A percentile compares a stretch with the other conserved stretches of the same genome.
phyloP scores from a whole-genome alignment of 2,888 invertebrate species.

The Drosophila anceps region DNA sequence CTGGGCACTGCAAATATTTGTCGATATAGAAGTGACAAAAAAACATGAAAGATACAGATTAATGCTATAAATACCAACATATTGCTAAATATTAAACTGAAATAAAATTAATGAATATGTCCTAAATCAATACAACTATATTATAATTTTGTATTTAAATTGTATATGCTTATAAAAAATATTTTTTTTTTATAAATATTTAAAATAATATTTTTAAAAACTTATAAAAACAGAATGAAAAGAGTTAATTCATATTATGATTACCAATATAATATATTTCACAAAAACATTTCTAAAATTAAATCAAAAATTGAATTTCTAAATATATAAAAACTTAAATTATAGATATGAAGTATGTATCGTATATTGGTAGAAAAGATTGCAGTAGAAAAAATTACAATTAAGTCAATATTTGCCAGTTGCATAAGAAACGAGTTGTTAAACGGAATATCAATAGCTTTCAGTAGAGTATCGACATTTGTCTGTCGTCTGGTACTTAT shows the following conservation, averaged over 20 bases:
- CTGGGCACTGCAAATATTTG: slow-evolving; percentile 48
- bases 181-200: not conserved
- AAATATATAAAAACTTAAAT: not conserved
- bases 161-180: slow-evolving; percentile 5
- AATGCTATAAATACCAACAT: not conserved
- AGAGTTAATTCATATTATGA: not conserved
- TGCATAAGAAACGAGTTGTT: slow-evolving; percentile 22
- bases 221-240: not conserved
- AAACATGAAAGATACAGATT: not conserved
- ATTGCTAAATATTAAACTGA: not conserved
- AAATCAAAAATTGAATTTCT: not conserved
- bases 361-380: slow-evolving; percentile 11
- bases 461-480: slow-evolving; percentile 35
- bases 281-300: not conserved
- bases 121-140: not conserved
- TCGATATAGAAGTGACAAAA: slow-evolving; percentile 10
- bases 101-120: not conserved
- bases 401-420: not conserved
- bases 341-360: not conserved
- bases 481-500: not conserved
- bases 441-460: slow-evolving; percentile 42
- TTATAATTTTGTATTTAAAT: not conserved
- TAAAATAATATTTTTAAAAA: not conserved
- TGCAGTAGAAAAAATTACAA: slow-evolving; percentile 6
- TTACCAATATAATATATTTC: not conserved